These are phyloP conservation scores for Dastarcus helophoroides DNA, from an alignment of 2,888 invertebrate species.

Conservation along the genomic window DNA sequence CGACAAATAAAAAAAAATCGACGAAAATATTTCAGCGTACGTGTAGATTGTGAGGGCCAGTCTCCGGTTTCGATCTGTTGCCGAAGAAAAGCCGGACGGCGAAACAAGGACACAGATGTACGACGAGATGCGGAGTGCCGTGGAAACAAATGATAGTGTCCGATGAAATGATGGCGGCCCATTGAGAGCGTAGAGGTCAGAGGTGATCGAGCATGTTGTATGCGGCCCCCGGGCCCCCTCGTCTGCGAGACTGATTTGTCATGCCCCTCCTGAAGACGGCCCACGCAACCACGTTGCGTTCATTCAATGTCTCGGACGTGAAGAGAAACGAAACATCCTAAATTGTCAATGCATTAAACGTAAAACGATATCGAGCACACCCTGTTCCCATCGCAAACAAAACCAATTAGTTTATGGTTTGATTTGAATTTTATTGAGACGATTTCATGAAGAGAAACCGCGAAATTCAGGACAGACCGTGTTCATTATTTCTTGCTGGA, in stretches of 20 bases:
- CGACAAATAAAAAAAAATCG: conserved; percentile 13
- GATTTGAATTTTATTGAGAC: too few relatives aligned
- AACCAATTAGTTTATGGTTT: too few relatives aligned
- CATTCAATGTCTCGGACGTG: conserved; percentile 21
- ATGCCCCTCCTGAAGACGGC: conserved; percentile 32
- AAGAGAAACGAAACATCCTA: too few relatives aligned
- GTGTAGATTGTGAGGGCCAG: too few relatives aligned
- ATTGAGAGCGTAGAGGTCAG: conserved; percentile 34
- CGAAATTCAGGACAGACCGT: too few relatives aligned
- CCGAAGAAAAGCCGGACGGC: conserved; percentile 3
- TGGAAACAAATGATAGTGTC: conserved; percentile 32
- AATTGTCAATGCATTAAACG: too few relatives aligned
- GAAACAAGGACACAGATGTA: conserved; percentile 6
- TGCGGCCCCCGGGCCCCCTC: conserved; percentile 20
- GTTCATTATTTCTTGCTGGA: too few relatives aligned
- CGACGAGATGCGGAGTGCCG: conserved; percentile 9
- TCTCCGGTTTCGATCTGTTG: too few relatives aligned
- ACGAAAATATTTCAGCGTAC: conserved; percentile 16
- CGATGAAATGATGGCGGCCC: conserved; percentile 35
- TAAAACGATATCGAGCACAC: too few relatives aligned
- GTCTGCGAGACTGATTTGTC: conserved; percentile 31
- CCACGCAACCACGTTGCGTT: conserved; percentile 30
- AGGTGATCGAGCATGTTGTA: conserved; percentile 34
- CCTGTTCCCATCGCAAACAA: too few relatives aligned
- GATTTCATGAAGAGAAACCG: too few relatives aligned